Evolutionary conservation across 2,888 invertebrate genomes (phyloP).

Genomic region (Amaurobius ferox): DNA sequence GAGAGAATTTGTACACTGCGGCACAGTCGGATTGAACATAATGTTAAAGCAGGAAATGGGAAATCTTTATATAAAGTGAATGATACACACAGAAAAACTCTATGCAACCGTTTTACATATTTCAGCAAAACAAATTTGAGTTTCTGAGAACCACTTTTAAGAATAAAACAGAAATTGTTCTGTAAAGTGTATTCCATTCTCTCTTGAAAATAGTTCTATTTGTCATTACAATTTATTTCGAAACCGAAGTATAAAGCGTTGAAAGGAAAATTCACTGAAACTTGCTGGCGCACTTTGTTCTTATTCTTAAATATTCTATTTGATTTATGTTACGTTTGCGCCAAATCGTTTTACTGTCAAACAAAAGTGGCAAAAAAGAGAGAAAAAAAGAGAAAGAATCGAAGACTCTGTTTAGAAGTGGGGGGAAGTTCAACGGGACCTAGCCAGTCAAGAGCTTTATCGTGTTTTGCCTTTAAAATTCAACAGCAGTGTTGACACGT

Average conservation of each 20-base stretch:
- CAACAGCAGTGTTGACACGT: not conserved
- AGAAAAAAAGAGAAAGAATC: conserved; percentile 9
- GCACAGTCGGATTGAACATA: too few relatives aligned
- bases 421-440: not conserved
- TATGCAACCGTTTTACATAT: too few relatives aligned
- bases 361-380: conserved; percentile 7
- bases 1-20: too few relatives aligned
- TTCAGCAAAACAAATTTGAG: too few relatives aligned
- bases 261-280: not conserved
- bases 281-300: not conserved
- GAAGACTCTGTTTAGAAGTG: not conserved
- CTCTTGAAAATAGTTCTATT: too few relatives aligned
- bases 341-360: not conserved
- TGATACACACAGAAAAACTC: too few relatives aligned
- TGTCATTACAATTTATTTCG: conserved; percentile 8
- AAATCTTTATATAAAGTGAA: too few relatives aligned
- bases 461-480: conserved; percentile 12
- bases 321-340: not conserved
- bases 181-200: too few relatives aligned
- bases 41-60: too few relatives aligned
- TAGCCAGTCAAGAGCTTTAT: not conserved
- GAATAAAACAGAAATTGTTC: too few relatives aligned
- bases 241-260: not conserved
- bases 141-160: too few relatives aligned
- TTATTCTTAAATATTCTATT: not conserved